phyloP scores from a whole-genome alignment of 2,888 invertebrate species.

The Syritta pipiens region DNA sequence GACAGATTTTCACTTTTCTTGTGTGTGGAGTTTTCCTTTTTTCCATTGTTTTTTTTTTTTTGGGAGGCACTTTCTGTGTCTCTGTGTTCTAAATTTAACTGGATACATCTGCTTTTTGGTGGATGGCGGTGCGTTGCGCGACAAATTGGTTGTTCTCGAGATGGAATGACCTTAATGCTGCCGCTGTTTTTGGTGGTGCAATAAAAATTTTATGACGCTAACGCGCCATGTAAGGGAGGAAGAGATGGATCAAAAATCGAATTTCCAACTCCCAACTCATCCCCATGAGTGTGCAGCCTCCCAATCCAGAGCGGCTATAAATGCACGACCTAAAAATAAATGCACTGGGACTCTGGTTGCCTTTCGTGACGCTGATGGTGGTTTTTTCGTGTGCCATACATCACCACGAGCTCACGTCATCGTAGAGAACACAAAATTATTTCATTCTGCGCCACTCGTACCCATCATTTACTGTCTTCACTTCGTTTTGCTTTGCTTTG shows the following conservation, averaged over 20 bases:
- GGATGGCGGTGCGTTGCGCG: too few species aligned
- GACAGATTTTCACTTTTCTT: background rate
- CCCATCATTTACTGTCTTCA: conserved; percentile 7
- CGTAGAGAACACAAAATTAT: conserved; percentile 33
- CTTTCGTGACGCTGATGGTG: background rate
- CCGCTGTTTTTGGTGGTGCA: conserved; percentile 22
- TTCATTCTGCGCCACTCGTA: background rate
- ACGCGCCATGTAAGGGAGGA: conserved; percentile 19
- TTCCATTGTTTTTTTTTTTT: background rate
- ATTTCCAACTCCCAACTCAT: conserved; percentile 28
- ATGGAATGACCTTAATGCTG: background rate
- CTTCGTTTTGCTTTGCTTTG: conserved; percentile 6
- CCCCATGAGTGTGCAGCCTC: conserved; percentile 15
- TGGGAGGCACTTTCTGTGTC: conserved; percentile 3
- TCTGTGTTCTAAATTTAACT: conserved; percentile 56
- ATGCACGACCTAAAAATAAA: conserved; percentile 52
- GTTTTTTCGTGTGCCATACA: conserved; percentile 16
- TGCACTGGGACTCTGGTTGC: conserved; percentile 33
- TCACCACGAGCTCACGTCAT: conserved; percentile 48
- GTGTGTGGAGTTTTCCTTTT: background rate
- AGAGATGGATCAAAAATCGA: conserved; percentile 24
- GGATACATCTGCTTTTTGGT: conserved; percentile 57
- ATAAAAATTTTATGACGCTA: conserved; percentile 8
- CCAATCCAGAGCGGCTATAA: conserved; percentile 29
- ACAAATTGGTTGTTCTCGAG: conserved; percentile 6